Conservation (phyloP, 2,888 invertebrate genomes). For the Timema podura region DNA sequence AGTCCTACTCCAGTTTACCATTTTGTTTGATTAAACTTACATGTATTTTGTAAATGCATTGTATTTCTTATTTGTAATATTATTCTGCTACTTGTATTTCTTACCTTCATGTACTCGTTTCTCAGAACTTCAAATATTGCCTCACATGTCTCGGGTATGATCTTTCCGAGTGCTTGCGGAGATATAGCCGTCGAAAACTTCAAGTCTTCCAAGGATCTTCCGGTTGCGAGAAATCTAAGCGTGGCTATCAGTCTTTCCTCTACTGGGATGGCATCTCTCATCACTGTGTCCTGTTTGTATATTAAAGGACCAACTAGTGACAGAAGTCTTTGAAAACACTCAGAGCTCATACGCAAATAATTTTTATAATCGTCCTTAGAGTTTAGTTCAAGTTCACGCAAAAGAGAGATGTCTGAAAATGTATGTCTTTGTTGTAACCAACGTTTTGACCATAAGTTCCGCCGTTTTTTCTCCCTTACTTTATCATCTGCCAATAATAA, state of each 20-base stretch:
- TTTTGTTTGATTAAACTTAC: too few relatives aligned
- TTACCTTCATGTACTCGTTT: too few relatives aligned
- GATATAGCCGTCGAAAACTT: background rate
- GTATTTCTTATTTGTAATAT: too few relatives aligned
- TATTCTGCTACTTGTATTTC: background rate
- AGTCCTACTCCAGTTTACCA: too few relatives aligned
- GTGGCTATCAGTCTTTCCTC: background rate
- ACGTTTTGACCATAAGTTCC: background rate
- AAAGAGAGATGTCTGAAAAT: background rate
- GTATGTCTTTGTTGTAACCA: background rate
- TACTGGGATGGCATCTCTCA: background rate
- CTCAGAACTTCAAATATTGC: too few relatives aligned
- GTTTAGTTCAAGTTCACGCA: background rate
- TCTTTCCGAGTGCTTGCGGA: background rate
- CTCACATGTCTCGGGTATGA: background rate
- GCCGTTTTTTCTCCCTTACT: background rate
- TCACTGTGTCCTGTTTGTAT: background rate
- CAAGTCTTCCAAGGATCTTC: background rate
- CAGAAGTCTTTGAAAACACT: background rate
- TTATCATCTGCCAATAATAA: background rate
- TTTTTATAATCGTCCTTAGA: background rate
- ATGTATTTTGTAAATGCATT: too few relatives aligned
- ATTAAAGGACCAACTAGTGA: background rate
- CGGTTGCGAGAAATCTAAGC: background rate
- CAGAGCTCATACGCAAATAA: background rate